Percentiles rank a stretch among this genome's conserved stretches.
phyloP scores from a whole-genome alignment of 2,888 invertebrate genomes.

The Rhyacophila evoluta region DNA sequence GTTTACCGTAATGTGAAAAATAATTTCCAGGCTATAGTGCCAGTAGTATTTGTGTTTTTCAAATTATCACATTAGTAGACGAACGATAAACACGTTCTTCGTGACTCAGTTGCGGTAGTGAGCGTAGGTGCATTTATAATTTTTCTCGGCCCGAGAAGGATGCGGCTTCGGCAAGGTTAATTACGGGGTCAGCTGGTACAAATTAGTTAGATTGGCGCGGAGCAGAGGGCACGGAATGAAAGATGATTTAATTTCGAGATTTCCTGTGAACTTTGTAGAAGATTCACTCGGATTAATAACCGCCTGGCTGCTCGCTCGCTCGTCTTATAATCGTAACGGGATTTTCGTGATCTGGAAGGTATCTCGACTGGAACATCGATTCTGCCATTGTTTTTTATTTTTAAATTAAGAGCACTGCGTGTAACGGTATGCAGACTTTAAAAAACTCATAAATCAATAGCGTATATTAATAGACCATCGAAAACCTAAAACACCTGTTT shows the following conservation, averaged over 20 bases:
- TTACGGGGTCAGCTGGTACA: constrained; percentile 50
- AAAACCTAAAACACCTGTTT: no score
- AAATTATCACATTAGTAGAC: constrained; percentile 7
- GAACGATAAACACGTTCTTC: neutral
- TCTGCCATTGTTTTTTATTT: constrained; percentile 44
- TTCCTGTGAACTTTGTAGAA: constrained; percentile 41
- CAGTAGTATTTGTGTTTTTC: constrained; percentile 30
- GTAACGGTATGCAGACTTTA: constrained; percentile 20
- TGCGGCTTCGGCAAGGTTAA: constrained; percentile 51
- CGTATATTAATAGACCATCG: neutral
- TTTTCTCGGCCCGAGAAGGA: constrained; percentile 23
- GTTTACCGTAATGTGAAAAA: constrained; percentile 32
- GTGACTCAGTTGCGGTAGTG: neutral
- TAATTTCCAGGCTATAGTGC: constrained; percentile 49
- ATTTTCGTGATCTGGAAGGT: constrained; percentile 40
- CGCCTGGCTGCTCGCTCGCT: constrained; percentile 10
- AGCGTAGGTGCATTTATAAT: constrained; percentile 52
- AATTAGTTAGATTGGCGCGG: constrained; percentile 46
- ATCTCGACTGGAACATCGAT: constrained; percentile 48
- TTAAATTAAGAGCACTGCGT: neutral
- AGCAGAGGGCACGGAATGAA: constrained; percentile 43
- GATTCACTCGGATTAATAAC: constrained; percentile 15
- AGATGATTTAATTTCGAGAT: constrained; percentile 35
- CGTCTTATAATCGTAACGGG: constrained; percentile 36
- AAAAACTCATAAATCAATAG: neutral